Base-by-base conservation (phyloP, 1,140 invertebrate genomes). In the Drosophila suzukii region DNA sequence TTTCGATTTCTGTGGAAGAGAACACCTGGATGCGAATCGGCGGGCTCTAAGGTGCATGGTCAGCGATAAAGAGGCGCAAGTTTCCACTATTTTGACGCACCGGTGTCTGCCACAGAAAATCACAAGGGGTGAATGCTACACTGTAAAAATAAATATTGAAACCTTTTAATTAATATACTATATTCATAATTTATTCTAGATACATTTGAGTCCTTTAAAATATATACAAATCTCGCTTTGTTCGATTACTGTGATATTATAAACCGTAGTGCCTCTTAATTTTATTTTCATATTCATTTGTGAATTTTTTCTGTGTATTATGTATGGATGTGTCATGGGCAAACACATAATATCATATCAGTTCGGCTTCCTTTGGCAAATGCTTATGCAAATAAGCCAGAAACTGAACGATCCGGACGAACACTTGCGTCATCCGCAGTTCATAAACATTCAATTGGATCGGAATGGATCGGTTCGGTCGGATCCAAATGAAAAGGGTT, bases 81-180 rank as follows among this genome's bases (percentile, higher is more conserved):
- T 81, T 81, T 78, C 43, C 12, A 47, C 46, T 86, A 68, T 86
- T 89, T 86, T 86, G 84, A 89, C 83, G 83, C 83, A 86, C 71
- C 57, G 65, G 51, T 83, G 83, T 86, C 83, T 86, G 76, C 79
- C 65, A 32, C 63, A 78, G 15, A 55, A 70, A 78, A 46, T 30
- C 11, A 41, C 41, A 55, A 46, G 27, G 44, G 74, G 32, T 46
- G 44, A 66, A 17, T 15, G 32, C n/a, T 54, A 57, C 38, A 39
- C 56, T 13, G 24, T n/a, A 12, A 50, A 41, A 39, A 20, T 5
- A 10, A 34, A 49, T 10, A 2, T n/a, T 34, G 6, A 7, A 15
- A 8, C 13, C 3, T n/a, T 15, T 8, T 41, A 6, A 32, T 32
- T 7, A 32, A 32, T 8, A 32, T 5, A 32, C 0, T 32, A 32